These are phyloP conservation scores for Drosophila chauvacae DNA, from an alignment of 1,140 invertebrate genomes.

Conservation along the genomic window DNA sequence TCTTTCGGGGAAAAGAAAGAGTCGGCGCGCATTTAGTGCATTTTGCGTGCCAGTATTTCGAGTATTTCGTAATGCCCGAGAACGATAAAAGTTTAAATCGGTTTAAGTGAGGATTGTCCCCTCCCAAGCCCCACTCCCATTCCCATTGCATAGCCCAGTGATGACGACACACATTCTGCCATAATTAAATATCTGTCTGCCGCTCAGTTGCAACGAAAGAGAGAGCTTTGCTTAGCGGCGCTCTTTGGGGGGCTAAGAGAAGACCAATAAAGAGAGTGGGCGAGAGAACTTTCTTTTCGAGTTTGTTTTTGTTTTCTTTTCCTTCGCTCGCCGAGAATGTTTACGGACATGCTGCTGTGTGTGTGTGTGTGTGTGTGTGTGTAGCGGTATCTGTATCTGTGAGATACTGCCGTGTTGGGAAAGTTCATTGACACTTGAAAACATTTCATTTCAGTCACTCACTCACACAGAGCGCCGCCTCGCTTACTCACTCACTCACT, in stretches of 20 bases:
- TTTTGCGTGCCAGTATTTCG: constrained; percentile 29
- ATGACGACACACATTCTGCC: constrained; percentile 79
- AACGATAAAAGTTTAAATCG: constrained; percentile 61
- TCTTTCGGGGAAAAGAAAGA: constrained; percentile 38
- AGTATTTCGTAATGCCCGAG: constrained; percentile 56
- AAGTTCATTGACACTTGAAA: constrained; percentile 83
- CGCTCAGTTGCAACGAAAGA: constrained; percentile 47
- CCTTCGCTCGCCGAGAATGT: constrained; percentile 64
- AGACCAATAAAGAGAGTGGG: constrained; percentile 10
- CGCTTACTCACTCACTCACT: constrained; percentile 73
- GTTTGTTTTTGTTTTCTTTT: constrained; percentile 76
- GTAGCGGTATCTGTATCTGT: constrained; percentile 48
- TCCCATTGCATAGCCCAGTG: constrained; percentile 33
- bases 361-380: constrained; percentile 42
- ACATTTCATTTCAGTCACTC: constrained; percentile 70
- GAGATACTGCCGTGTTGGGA: constrained; percentile 80
- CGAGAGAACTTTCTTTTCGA: constrained; percentile 73
- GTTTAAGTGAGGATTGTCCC: constrained; percentile 47
- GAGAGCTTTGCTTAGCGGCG: constrained; percentile 2
- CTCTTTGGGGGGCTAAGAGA: constrained; percentile 30
- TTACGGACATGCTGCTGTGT: constrained; percentile 38
- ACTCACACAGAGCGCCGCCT: constrained; percentile 46
- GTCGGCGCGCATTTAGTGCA: constrained; percentile 17
- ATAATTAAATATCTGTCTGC: constrained; percentile 56
- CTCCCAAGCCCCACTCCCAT: neutral